A percentile compares a stretch with the other conserved stretches of the same genome.
Evolutionary conservation across 2,113 vertebrate genomes (phyloP).

Genomic region (Calypte anna): DNA sequence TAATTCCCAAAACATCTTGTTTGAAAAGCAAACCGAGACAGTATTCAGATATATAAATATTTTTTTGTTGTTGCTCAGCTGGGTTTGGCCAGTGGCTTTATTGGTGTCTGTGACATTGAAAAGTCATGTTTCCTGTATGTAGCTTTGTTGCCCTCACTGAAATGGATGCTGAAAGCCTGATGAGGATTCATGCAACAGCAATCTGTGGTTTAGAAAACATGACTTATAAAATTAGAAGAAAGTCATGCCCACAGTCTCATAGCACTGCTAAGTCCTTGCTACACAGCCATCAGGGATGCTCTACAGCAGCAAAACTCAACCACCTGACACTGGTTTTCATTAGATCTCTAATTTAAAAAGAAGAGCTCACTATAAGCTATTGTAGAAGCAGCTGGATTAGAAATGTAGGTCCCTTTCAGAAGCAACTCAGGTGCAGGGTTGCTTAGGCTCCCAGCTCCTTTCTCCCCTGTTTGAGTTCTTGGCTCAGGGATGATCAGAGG

Average conservation of each 20-base stretch:
- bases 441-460: not conserved
- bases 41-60: not conserved
- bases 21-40: slow-evolving; percentile 3
- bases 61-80: not conserved
- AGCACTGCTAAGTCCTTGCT: not conserved
- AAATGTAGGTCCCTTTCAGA: not conserved
- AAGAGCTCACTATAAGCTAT: not conserved
- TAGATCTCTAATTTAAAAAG: not conserved
- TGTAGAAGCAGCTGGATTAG: not conserved
- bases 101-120: not conserved
- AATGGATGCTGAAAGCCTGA: not conserved
- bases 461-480: rapidly evolving
- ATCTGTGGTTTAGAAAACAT: not conserved
- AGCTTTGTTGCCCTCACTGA: not conserved
- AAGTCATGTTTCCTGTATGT: not conserved
- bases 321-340: not conserved
- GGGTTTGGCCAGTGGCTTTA: not conserved
- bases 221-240: not conserved
- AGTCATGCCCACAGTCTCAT: not conserved
- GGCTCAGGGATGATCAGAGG: not conserved
- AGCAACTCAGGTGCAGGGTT: not conserved
- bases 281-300: not conserved
- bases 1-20: not conserved
- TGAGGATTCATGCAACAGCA: not conserved
- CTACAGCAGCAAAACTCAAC: rapidly evolving